Conservation (phyloP, 2,113 vertebrate genomes). For the Charadrius vociferus region DNA sequence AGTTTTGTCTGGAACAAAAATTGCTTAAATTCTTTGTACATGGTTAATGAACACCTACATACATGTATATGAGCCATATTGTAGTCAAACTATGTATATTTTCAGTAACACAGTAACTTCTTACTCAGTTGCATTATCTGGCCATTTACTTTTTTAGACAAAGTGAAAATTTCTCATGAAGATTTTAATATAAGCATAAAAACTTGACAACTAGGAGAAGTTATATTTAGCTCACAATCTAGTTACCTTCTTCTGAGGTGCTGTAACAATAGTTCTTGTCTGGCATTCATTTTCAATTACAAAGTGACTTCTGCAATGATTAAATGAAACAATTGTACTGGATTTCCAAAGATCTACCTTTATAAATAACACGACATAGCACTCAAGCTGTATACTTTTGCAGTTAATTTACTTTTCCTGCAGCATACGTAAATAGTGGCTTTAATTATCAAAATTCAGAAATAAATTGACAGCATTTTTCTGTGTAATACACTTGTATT, state of each 20-base stretch:
- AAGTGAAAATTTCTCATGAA: not conserved
- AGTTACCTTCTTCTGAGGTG: not conserved
- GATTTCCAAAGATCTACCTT: not conserved
- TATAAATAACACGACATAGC: not conserved
- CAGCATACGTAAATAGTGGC: not conserved
- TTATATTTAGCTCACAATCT: not conserved
- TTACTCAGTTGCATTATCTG: not conserved
- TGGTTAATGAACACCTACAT: not conserved
- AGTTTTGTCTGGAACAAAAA: not conserved
- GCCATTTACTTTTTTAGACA: not conserved
- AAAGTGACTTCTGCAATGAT: not conserved
- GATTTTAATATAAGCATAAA: not conserved
- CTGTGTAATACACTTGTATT: not conserved
- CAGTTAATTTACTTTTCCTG: not conserved
- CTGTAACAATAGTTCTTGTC: not conserved
- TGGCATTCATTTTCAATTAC: not conserved
- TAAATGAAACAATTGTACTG: not conserved
- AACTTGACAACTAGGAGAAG: not conserved
- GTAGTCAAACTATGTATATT: not conserved
- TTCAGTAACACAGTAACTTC: not conserved
- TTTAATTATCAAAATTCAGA: not conserved
- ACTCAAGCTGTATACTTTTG: not conserved
- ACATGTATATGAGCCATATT: not conserved
- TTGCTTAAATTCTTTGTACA: not conserved
- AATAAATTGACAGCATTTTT: not conserved